These are phyloP conservation scores for Schizotus pectinicornis DNA, from an alignment of 2,888 invertebrate genomes.

Conservation along the genomic window DNA sequence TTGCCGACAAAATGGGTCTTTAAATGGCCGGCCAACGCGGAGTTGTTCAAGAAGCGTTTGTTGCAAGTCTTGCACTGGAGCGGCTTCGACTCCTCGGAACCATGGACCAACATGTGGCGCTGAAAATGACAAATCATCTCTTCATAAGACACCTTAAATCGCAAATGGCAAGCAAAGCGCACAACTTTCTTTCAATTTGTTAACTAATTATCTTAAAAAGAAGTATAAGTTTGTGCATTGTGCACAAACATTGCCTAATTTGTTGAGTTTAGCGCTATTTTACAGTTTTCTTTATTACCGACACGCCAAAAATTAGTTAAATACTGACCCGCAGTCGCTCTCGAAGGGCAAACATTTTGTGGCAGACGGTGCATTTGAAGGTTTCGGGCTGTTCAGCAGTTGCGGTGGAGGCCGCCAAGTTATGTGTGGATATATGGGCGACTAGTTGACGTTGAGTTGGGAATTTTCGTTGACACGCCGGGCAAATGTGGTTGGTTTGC, in stretches of 20 bases:
- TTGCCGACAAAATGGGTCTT: slow-evolving; percentile 70
- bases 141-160: too few relatives aligned
- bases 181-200: too few relatives aligned
- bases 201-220: too few relatives aligned
- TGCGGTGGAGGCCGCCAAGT: slow-evolving; percentile 35
- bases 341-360: slow-evolving; percentile 68
- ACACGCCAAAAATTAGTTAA: slow-evolving; percentile 8
- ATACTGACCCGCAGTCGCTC: slow-evolving; percentile 63
- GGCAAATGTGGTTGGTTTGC: slow-evolving; percentile 47
- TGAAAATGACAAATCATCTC: slow-evolving; percentile 45
- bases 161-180: too few relatives aligned
- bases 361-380: slow-evolving; percentile 69
- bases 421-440: slow-evolving; percentile 43
- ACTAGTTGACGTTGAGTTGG: slow-evolving; percentile 47
- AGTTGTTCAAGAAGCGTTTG: slow-evolving; percentile 73
- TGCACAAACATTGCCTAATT: too few relatives aligned
- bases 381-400: slow-evolving; percentile 41
- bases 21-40: slow-evolving; percentile 73
- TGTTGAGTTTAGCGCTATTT: too few relatives aligned
- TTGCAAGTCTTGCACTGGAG: slow-evolving; percentile 69
- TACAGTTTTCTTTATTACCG: too few relatives aligned
- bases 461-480: slow-evolving; percentile 49
- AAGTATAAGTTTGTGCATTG: too few relatives aligned
- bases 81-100: slow-evolving; percentile 72
- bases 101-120: slow-evolving; percentile 71